phyloP scores from a whole-genome alignment of 2,113 vertebrate species.

The Psilopogon haemacephalus region DNA sequence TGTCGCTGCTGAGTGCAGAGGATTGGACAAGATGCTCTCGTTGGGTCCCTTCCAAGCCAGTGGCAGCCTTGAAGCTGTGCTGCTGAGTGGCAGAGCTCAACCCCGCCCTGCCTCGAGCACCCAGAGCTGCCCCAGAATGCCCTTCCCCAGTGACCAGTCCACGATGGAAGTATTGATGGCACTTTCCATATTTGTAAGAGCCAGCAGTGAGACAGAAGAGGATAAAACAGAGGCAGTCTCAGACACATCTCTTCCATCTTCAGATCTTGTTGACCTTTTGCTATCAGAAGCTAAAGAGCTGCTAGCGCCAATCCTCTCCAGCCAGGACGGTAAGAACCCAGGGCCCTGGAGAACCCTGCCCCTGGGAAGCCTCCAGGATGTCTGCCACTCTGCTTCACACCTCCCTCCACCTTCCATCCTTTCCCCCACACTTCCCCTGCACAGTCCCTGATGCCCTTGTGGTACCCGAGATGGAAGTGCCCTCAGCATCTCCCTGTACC shows the following conservation, averaged over 20 bases:
- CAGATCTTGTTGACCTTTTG: constrained; percentile 64
- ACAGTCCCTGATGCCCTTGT: not conserved
- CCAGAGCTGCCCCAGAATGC: not conserved
- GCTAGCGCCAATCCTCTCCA: constrained; percentile 31
- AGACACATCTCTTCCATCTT: constrained; percentile 62
- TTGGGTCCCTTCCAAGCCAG: no score
- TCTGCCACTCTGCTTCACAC: not conserved
- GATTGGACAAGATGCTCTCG: no score
- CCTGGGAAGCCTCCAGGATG: not conserved
- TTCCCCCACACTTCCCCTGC: not conserved
- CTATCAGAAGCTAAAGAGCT: constrained; percentile 69
- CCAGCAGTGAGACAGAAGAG: constrained; percentile 44
- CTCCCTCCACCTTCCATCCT: not conserved
- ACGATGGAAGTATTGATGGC: constrained; percentile 12
- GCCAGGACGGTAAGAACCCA: constrained; percentile 41
- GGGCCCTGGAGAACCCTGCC: not conserved
- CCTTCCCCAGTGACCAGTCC: not conserved
- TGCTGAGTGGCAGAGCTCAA: not conserved
- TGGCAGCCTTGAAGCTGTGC: not conserved
- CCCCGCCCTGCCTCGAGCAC: not conserved
- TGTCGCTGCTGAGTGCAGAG: no score
- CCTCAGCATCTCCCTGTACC: not conserved
- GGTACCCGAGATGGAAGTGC: not conserved
- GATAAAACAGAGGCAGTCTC: constrained; percentile 18
- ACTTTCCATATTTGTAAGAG: constrained; percentile 29